A percentile compares a stretch with the other conserved stretches of the same genome.
Conservation (phyloP, 2,888 invertebrate genomes). For the Marronus borbonicus region DNA sequence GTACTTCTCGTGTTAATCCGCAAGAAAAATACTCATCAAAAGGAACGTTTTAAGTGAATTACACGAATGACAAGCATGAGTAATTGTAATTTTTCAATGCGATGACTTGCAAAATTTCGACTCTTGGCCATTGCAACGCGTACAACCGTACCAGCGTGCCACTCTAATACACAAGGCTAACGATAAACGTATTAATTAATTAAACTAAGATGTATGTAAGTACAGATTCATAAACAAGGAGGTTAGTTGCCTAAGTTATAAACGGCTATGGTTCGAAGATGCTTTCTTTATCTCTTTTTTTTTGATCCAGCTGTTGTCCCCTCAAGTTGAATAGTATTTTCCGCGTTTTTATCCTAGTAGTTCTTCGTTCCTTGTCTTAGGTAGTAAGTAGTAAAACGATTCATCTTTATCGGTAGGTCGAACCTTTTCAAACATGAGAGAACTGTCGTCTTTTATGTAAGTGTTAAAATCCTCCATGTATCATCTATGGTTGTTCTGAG, state of each 20-base stretch:
- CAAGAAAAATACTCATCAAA: conserved; percentile 36
- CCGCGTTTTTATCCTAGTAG: not conserved
- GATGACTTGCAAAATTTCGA: conserved; percentile 46
- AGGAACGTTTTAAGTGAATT: conserved; percentile 46
- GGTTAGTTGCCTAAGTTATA: not conserved
- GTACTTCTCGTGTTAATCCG: conserved; percentile 24
- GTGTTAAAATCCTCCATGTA: conserved; percentile 20
- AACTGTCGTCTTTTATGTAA: conserved; percentile 25
- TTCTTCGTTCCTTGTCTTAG: not conserved
- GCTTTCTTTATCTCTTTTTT: not conserved
- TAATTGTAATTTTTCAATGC: conserved; percentile 49
- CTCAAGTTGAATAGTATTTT: not conserved
- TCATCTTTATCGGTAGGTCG: conserved; percentile 14
- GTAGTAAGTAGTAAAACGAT: conserved; percentile 27
- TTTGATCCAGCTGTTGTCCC: not conserved
- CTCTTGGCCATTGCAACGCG: not conserved
- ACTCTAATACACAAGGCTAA: not conserved
- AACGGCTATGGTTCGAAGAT: not conserved
- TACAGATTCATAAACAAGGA: not conserved
- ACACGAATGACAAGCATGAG: conserved; percentile 45
- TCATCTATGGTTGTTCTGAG: not conserved
- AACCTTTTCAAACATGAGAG: not conserved
- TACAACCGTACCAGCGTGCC: not conserved
- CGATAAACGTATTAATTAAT: conserved; percentile 45
- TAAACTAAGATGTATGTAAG: conserved; percentile 32